Base-by-base conservation (phyloP, 2,888 invertebrate species). In the Hydroisotoma schaefferi region DNA sequence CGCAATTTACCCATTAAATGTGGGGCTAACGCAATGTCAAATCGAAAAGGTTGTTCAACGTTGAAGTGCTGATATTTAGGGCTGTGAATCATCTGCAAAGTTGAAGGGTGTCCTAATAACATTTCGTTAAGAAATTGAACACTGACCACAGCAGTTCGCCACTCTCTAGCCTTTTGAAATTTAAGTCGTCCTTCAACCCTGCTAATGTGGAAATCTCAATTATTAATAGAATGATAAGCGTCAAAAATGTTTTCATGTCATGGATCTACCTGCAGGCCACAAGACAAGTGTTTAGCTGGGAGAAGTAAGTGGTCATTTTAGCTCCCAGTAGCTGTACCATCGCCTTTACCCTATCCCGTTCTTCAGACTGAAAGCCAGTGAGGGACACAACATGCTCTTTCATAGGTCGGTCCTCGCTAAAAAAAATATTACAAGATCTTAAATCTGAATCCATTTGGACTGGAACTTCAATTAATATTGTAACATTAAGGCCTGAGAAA, bases 51-150 rank as follows among this genome's bases (percentile, higher is more conserved):
- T 75, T 90, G 87, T 4, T 84, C 84, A 53, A 86, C 76, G 71
- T 84, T 87, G 76, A 89, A 94, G 75, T 92, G 90, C 75, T 92
- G 92, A 76, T 94, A 95, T 74, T 91, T 89, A 2, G 87, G 85
- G 40, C 77, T 75, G 52, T 76, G 76, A 0, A 77, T 74, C 60
- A 76, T 74, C 63, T 87, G 85, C 40, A 93, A 79, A 0, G 89
- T 88, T 65, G 85, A 85, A 76, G 49, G 26, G 76, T 93, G 89
- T 0, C 95, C 95, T 58, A 94, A 85, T 75, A 94, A 82, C 55
- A 97, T 82, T 76, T 97, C 95, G 33, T 90, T 91, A 67, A 98
- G 79, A 95, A 95, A 97, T 70, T 90, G 86, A 1, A 90, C 87
- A 75, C 94, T 97, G 0, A 98, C 94, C 1, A 92, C 86, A 1